phyloP scores from a whole-genome alignment of 37 sponge, comb jelly and placozoan species.

The Aphrocallistes beatrix region DNA sequence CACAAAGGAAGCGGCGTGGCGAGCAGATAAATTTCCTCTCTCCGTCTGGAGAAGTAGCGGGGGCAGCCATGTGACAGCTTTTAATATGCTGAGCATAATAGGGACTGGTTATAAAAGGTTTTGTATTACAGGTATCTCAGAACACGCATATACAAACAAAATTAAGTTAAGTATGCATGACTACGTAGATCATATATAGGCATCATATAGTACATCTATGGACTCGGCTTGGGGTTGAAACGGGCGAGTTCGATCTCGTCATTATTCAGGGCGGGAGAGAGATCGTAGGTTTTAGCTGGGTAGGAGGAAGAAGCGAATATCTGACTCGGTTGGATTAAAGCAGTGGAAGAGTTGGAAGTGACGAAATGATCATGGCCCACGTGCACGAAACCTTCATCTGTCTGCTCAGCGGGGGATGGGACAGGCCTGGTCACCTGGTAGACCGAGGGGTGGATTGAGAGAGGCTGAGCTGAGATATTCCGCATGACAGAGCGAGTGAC shows the following conservation, averaged over 20 bases:
- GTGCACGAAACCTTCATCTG: not conserved
- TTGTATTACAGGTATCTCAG: not conserved
- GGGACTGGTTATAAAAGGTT: not conserved
- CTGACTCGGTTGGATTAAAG: not conserved
- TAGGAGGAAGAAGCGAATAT: not conserved
- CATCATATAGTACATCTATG: not conserved
- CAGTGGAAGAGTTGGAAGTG: not conserved
- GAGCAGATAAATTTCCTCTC: not conserved
- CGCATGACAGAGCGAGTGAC: not conserved
- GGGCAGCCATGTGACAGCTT: not conserved
- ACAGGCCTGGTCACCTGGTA: not conserved
- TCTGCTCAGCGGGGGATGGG: not conserved
- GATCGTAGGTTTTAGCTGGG: not conserved
- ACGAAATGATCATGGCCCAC: not conserved
- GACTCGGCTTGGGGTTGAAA: not conserved
- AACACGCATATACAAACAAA: not conserved
- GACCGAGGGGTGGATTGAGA: not conserved
- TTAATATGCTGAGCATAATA: not conserved
- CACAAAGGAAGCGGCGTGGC: not conserved
- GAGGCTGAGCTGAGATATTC: not conserved
- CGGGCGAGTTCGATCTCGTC: not conserved
- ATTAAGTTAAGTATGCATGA: not conserved
- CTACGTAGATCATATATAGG: not conserved
- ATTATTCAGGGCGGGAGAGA: not conserved
- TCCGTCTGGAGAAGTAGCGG: not conserved